A percentile compares a stretch with the other conserved stretches of the same genome.
phyloP scores from a whole-genome alignment of 2,888 invertebrate genomes.

The Amphipyra berbera region DNA sequence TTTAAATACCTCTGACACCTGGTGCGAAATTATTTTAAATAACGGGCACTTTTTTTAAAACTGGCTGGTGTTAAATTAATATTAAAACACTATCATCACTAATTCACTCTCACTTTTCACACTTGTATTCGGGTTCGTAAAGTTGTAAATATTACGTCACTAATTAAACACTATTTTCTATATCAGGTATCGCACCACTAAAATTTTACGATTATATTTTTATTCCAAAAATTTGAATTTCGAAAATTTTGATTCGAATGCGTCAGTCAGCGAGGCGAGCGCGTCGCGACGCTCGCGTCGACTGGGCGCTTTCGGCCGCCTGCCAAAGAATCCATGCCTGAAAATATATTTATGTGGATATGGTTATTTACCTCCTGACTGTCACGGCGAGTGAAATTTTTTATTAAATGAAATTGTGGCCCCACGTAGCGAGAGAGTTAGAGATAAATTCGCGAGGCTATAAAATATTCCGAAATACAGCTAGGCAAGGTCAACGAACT shows the following conservation, averaged over 20 bases:
- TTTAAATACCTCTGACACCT: constrained; percentile 40
- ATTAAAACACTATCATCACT: constrained; percentile 42
- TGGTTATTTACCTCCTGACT: constrained; percentile 72
- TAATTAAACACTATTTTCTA: constrained; percentile 31
- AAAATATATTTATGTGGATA: constrained; percentile 87
- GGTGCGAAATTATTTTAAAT: constrained; percentile 14
- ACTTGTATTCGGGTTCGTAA: constrained; percentile 47
- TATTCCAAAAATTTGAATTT: constrained; percentile 64
- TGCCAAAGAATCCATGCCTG: constrained; percentile 85
- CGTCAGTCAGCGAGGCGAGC: constrained; percentile 76
- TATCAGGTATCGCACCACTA: constrained; percentile 51
- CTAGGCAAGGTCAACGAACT: constrained; percentile 24
- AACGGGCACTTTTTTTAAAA: constrained; percentile 14
- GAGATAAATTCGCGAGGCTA: constrained; percentile 5
- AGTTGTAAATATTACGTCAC: constrained; percentile 48
- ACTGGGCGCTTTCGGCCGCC: constrained; percentile 84
- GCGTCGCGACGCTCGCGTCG: constrained; percentile 80
- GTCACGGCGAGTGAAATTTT: constrained; percentile 56
- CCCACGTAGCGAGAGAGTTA: background rate
- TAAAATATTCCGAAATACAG: constrained; percentile 9
- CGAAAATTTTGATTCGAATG: constrained; percentile 65
- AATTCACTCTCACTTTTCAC: constrained; percentile 62
- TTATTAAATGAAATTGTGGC: constrained; percentile 17
- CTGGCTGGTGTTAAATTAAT: constrained; percentile 8
- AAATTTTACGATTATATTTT: constrained; percentile 27